Evolutionary conservation across 2,888 invertebrate species (phyloP), one percentile per base, ranked within the genome.

Genomic region (Liodrosophila aerea): DNA sequence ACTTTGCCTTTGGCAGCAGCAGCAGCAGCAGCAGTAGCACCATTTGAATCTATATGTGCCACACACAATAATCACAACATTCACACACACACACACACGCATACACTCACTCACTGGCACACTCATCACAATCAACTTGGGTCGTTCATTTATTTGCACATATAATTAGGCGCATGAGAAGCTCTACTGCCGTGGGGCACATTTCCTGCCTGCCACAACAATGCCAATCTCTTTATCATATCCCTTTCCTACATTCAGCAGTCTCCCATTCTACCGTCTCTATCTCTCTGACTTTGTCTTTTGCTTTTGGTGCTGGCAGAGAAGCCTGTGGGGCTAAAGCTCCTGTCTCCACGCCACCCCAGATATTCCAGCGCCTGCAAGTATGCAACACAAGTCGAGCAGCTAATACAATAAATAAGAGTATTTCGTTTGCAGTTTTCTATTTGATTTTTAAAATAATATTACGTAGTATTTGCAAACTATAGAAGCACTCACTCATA

Each of bases 121-220:
- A 76, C 76, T 62, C 59, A 71, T 64, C 60, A 65, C 75, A 80
- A 80, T 83, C 80, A 80, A 64, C 66, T 70, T 60, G 60, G 72
- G 61, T 67, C 81, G 61, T 73, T 80, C 75, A 80, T 80, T 83
- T 86, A 85, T 84, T 86, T 86, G 76, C 80, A 74, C 85, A 86
- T 78, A 81, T 81, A 86, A 85, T 86, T 81, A 83, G 86, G 72
- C 78, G 66, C 80, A 80, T 63, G 73, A 84, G 70, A 39, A 69
- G 81, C 56, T 12, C 39, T 16, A 50, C 34, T 49, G 78, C 76
- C 74, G 60, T 69, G 65, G 76, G 81, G 49, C 71, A 73, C 62
- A 77, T 75, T 77, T 81, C 60, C 76, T 68, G 39, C 41, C 41
- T 46, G 45, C 57, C 46, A 54, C 58, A 64, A 64, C 64, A 64